Evolutionary conservation across 2,888 invertebrate genomes (phyloP).

Genomic region (Pyralis farinalis): DNA sequence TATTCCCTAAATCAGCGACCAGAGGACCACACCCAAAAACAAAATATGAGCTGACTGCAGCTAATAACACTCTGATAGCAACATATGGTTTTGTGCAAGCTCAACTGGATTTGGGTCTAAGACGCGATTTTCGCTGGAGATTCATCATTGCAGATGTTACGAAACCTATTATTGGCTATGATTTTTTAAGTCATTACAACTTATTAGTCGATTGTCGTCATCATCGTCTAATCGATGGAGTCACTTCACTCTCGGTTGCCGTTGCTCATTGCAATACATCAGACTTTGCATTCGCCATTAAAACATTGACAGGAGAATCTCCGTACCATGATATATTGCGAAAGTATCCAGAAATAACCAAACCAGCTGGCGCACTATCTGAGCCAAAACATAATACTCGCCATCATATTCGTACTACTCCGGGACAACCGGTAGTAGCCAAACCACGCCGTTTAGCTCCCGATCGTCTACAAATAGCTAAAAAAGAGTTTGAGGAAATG

Average conservation of each 20-base stretch:
- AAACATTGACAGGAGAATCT: conserved; percentile 7
- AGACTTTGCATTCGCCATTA: background rate
- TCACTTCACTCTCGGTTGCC: conserved; percentile 14
- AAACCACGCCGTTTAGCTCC: conserved; percentile 17
- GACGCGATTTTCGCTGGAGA: conserved; percentile 26
- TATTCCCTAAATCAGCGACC: conserved; percentile 17
- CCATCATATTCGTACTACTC: background rate
- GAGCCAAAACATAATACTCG: conserved; percentile 3
- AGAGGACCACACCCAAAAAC: conserved; percentile 13
- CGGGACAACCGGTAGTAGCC: conserved; percentile 16
- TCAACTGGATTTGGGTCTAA: conserved; percentile 14
- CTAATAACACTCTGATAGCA: conserved; percentile 31
- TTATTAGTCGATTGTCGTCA: conserved; percentile 33
- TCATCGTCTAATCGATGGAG: conserved; percentile 21
- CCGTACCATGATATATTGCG: conserved; percentile 12
- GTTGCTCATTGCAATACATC: background rate
- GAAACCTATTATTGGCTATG: conserved; percentile 37
- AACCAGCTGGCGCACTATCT: conserved; percentile 6
- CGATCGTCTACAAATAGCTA: background rate
- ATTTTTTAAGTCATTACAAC: conserved; percentile 33
- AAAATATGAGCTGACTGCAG: conserved; percentile 30
- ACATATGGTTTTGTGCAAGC: conserved; percentile 18
- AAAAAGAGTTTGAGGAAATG: conserved; percentile 13
- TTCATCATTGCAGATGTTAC: conserved; percentile 37
- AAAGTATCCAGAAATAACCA: conserved; percentile 13